phyloP scores from a whole-genome alignment of 2,888 invertebrate genomes.

The Helleia helle region DNA sequence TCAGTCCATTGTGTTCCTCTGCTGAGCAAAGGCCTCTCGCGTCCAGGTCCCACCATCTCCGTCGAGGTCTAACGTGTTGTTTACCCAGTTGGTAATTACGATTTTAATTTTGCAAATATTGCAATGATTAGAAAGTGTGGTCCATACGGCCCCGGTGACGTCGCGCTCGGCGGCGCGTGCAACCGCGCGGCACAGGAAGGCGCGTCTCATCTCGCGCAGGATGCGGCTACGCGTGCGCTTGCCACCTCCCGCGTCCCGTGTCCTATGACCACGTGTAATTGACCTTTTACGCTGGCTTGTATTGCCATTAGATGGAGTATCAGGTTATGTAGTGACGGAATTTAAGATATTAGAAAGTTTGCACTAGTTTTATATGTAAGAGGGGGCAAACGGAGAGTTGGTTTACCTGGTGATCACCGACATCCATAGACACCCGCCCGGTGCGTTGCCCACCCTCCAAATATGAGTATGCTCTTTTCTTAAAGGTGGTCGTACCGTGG shows the following conservation, averaged over 20 bases:
- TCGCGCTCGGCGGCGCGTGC: constrained; percentile 68
- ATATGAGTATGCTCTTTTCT: too few species aligned
- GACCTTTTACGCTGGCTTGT: constrained; percentile 24
- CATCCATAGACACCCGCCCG: too few species aligned
- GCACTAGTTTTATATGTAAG: not conserved
- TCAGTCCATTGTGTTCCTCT: too few species aligned
- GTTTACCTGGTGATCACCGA: too few species aligned
- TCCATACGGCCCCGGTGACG: constrained; percentile 31
- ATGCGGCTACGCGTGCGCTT: constrained; percentile 51
- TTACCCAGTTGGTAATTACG: too few species aligned
- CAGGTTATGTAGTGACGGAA: not conserved
- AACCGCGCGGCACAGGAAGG: constrained; percentile 69
- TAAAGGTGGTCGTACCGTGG: too few species aligned
- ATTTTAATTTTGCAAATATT: too few species aligned
- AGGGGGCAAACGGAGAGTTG: too few species aligned
- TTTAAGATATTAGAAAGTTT: not conserved
- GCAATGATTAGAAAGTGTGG: not conserved
- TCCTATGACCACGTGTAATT: constrained; percentile 33
- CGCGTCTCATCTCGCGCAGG: constrained; percentile 70
- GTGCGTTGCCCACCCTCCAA: too few species aligned
- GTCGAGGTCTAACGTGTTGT: too few species aligned
- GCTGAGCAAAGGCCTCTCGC: too few species aligned
- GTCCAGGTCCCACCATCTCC: too few species aligned
- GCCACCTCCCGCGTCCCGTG: constrained; percentile 36
- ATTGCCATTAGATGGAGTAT: not conserved